Percentiles rank a stretch among this genome's conserved stretches.
Evolutionary conservation across 1,140 invertebrate genomes (phyloP).

Genomic region (Drosophila gunungcola): DNA sequence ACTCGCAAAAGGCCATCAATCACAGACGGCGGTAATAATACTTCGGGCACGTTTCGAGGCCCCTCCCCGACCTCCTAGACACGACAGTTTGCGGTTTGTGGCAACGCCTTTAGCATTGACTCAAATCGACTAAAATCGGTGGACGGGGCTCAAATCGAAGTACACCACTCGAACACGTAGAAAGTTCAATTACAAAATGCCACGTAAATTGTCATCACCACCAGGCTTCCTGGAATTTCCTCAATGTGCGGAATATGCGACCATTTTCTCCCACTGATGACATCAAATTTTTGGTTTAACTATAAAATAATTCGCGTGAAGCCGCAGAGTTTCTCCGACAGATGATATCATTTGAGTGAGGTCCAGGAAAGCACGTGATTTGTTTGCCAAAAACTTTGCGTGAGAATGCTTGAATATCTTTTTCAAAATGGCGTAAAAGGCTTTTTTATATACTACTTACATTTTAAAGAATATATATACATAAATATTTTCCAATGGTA

Average conservation of each 20-base stretch:
- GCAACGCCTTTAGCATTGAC: conserved; percentile 60
- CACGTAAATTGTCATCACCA: conserved; percentile 76
- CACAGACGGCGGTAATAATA: conserved; percentile 57
- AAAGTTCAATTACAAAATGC: conserved; percentile 78
- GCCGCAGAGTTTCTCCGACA: conserved; percentile 34
- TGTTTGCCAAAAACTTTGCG: conserved; percentile 42
- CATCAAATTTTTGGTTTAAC: conserved; percentile 51
- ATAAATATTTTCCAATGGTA: no score
- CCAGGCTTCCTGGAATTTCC: conserved; percentile 45
- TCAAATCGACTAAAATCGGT: conserved; percentile 36
- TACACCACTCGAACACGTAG: conserved; percentile 75
- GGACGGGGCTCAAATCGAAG: conserved; percentile 30
- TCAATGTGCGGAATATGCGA: conserved; percentile 5
- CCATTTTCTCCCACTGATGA: conserved; percentile 11
- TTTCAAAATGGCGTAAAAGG: conserved; percentile 3
- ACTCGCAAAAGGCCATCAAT: conserved; percentile 62
- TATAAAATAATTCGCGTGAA: conserved; percentile 48
- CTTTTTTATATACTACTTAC: not conserved
- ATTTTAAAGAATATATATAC: not conserved
- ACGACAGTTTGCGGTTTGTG: conserved; percentile 54
- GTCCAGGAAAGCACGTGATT: conserved; percentile 53
- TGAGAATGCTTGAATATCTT: conserved; percentile 32
- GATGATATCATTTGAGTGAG: conserved; percentile 58
- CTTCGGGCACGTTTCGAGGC: conserved; percentile 70
- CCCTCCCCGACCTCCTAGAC: conserved; percentile 38